Conservation (phyloP, 2,888 invertebrate species). For the Zaprionus bogoriensis region DNA sequence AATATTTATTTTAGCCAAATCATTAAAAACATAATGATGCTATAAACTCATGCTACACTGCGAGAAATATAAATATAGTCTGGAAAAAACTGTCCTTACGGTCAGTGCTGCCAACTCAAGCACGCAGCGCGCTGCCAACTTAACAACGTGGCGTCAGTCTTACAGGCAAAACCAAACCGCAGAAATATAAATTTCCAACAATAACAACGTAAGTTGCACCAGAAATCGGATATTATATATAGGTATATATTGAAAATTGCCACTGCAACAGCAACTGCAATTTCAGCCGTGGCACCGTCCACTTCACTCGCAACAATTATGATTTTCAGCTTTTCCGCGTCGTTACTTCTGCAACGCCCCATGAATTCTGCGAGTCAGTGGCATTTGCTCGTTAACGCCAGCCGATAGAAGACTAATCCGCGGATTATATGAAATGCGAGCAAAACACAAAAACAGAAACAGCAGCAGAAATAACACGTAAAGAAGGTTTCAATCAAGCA, state of each 20-base stretch:
- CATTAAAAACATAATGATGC: too few relatives aligned
- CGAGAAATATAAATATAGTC: background rate
- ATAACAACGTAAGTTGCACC: slow-evolving; percentile 4
- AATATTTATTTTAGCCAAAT: background rate
- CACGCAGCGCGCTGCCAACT: background rate
- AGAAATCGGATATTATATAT: slow-evolving; percentile 2
- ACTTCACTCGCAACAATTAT: slow-evolving; percentile 40
- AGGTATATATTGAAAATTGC: background rate
- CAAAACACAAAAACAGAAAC: slow-evolving; percentile 50
- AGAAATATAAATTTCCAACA: slow-evolving; percentile 3
- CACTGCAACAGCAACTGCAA: too few relatives aligned
- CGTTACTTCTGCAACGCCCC: slow-evolving; percentile 45
- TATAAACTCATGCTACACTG: too few relatives aligned
- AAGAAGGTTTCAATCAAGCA: too few relatives aligned
- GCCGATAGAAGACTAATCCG: slow-evolving; percentile 58
- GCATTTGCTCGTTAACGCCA: slow-evolving; percentile 53
- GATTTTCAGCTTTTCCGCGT: slow-evolving; percentile 53
- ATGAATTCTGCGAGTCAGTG: slow-evolving; percentile 41
- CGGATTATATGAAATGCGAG: slow-evolving; percentile 66
- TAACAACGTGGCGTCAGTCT: background rate
- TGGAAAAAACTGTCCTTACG: background rate
- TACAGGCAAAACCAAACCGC: background rate
- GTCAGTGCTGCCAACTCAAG: background rate
- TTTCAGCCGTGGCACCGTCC: too few relatives aligned
- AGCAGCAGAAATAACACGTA: background rate